Evolutionary conservation across 2,888 invertebrate species (phyloP).

Genomic region (Drosophila paracracens): DNA sequence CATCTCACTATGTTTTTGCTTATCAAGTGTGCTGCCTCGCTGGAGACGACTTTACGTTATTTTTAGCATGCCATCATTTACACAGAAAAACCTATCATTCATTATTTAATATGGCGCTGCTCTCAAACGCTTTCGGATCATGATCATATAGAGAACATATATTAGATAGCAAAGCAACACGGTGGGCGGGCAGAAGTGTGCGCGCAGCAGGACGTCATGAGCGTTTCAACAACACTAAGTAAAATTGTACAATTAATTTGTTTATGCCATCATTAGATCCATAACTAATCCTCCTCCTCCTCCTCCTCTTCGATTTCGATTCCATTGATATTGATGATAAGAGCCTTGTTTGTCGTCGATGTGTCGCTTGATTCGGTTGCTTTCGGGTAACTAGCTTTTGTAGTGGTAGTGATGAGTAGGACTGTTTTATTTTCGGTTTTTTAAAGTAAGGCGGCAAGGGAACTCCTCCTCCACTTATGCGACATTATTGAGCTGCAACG

Average conservation of each 20-base stretch:
- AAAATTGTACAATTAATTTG: slow-evolving; percentile 78
- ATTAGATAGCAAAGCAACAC: slow-evolving; percentile 61
- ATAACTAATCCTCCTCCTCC: slow-evolving; percentile 30
- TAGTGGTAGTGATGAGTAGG: slow-evolving; percentile 67
- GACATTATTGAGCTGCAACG: slow-evolving; percentile 83
- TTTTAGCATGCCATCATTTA: slow-evolving; percentile 63
- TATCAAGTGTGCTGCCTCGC: slow-evolving; percentile 58
- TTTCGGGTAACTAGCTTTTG: slow-evolving; percentile 50
- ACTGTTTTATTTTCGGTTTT: slow-evolving; percentile 54
- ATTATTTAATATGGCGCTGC: slow-evolving; percentile 53
- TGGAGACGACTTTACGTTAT: slow-evolving; percentile 17
- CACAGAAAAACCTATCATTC: slow-evolving; percentile 57
- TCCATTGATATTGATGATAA: slow-evolving; percentile 58
- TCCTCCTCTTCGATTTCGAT: slow-evolving; percentile 38
- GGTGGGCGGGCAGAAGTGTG: slow-evolving; percentile 63
- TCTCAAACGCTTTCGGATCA: slow-evolving; percentile 41
- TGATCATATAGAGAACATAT: slow-evolving; percentile 19
- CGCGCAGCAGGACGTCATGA: slow-evolving; percentile 80
- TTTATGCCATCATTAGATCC: slow-evolving; percentile 69
- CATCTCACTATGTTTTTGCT: slow-evolving; percentile 35
- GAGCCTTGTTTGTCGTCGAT: slow-evolving; percentile 73
- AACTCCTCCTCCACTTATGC: slow-evolving; percentile 62
- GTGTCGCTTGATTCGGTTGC: slow-evolving; percentile 64
- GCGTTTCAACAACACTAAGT: slow-evolving; percentile 77
- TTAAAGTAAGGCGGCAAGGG: slow-evolving; percentile 67